phyloP scores from a whole-genome alignment of 1,140 invertebrate species.

The Drosophila micromelanica region DNA sequence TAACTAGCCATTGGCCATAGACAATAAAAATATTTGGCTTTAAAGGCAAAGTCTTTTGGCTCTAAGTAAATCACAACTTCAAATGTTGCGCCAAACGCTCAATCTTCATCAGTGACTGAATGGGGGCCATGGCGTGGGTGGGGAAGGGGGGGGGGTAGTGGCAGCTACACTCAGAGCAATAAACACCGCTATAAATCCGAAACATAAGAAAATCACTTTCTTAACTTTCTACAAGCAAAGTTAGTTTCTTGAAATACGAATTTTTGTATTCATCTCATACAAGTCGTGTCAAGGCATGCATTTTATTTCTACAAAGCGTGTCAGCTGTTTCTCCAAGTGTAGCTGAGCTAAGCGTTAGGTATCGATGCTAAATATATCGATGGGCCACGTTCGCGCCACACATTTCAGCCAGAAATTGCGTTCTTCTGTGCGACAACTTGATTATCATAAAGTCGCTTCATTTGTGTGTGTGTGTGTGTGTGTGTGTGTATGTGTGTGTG shows the following conservation, averaged over 20 bases:
- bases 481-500: conserved; percentile 16
- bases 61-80: conserved; percentile 6
- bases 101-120: conserved; percentile 30
- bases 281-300: too few species aligned
- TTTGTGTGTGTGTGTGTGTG: conserved; percentile 33
- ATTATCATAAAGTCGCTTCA: conserved; percentile 49
- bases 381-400: conserved; percentile 11
- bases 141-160: background rate
- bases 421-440: conserved; percentile 27
- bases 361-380: conserved; percentile 21
- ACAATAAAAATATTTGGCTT: conserved; percentile 37
- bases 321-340: too few species aligned
- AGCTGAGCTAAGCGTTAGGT: background rate
- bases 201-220: too few species aligned
- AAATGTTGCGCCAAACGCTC: conserved; percentile 18
- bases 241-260: too few species aligned
- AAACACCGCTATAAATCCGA: too few species aligned
- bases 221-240: too few species aligned
- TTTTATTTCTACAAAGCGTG: too few species aligned
- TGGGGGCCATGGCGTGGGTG: background rate
- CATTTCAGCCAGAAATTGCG: conserved; percentile 20
- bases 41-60: conserved; percentile 64
- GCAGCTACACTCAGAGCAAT: background rate
- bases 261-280: too few species aligned
- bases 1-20: conserved; percentile 37